phyloP scores from a whole-genome alignment of 2,113 vertebrate species.

The Oreochromis tanganicae region DNA sequence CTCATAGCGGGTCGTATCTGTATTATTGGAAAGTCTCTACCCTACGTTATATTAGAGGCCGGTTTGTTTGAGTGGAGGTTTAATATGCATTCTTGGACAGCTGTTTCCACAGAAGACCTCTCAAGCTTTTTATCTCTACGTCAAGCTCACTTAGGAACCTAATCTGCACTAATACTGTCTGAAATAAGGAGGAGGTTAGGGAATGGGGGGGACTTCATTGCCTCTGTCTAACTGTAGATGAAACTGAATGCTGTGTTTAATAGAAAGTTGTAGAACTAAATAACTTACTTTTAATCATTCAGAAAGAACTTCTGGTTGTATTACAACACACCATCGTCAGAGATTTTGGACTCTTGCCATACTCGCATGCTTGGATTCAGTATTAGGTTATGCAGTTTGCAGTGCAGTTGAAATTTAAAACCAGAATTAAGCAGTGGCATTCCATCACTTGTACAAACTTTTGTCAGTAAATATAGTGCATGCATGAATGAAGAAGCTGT shows the following conservation, averaged over 20 bases:
- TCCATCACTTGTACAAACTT: constrained; percentile 8
- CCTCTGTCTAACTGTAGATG: background rate
- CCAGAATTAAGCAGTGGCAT: constrained; percentile 5
- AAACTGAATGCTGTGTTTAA: background rate
- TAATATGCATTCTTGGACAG: constrained; percentile 52
- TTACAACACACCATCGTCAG: background rate
- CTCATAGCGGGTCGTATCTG: background rate
- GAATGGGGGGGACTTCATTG: background rate
- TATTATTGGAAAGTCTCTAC: background rate
- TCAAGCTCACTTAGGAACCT: constrained; percentile 58
- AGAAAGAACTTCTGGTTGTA: background rate
- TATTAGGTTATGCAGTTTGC: constrained; percentile 25
- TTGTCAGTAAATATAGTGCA: constrained; percentile 18
- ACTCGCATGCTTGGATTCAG: constrained; percentile 30
- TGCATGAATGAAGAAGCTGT: background rate
- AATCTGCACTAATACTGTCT: constrained; percentile 53
- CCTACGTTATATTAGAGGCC: background rate
- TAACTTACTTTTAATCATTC: background rate
- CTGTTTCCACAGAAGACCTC: constrained; percentile 52
- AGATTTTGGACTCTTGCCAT: constrained; percentile 22
- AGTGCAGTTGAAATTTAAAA: constrained; percentile 26
- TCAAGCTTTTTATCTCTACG: constrained; percentile 54
- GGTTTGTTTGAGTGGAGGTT: background rate
- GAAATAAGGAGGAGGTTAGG: constrained; percentile 20
- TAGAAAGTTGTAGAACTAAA: background rate